A percentile compares a stretch with the other conserved stretches of the same genome.
phyloP scores from a whole-genome alignment of 2,888 invertebrate species.

The Smittia aterrima region DNA sequence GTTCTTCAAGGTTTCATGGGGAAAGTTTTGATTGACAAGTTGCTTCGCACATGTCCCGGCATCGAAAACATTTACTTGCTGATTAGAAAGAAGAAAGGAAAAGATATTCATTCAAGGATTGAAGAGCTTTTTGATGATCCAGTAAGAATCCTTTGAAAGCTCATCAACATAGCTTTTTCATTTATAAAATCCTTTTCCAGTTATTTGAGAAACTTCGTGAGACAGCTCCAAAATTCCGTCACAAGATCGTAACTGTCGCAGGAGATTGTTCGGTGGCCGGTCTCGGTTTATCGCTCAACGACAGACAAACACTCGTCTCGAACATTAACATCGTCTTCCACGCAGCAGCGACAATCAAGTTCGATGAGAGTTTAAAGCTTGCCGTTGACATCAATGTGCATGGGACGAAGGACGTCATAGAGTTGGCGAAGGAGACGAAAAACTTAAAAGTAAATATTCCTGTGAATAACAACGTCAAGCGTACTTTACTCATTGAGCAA shows the following conservation, averaged over 20 bases:
- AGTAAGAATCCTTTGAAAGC: slow-evolving; percentile 52
- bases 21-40: slow-evolving; percentile 58
- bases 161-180: background rate
- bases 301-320: slow-evolving; percentile 61
- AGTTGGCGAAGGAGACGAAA: slow-evolving; percentile 67
- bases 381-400: slow-evolving; percentile 78
- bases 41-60: slow-evolving; percentile 58
- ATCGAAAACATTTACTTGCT: slow-evolving; percentile 58
- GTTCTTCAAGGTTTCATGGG: slow-evolving; percentile 37
- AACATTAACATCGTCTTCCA: slow-evolving; percentile 62
- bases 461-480: background rate
- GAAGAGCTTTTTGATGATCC: slow-evolving; percentile 68
- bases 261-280: slow-evolving; percentile 68
- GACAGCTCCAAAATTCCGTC: slow-evolving; percentile 60
- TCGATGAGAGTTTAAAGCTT: slow-evolving; percentile 76
- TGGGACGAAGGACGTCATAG: slow-evolving; percentile 73
- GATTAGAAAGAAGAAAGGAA: slow-evolving; percentile 61
- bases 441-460: slow-evolving; percentile 63
- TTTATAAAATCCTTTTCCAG: slow-evolving; percentile 47
- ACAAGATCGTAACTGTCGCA: slow-evolving; percentile 66
- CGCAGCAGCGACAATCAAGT: slow-evolving; percentile 84
- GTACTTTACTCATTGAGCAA: background rate
- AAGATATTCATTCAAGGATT: slow-evolving; percentile 63
- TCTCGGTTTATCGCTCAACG: slow-evolving; percentile 59
- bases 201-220: slow-evolving; percentile 58